These are phyloP conservation scores for Schrankia costaestrigalis DNA, from an alignment of 2,888 invertebrate species.

Conservation along the genomic window DNA sequence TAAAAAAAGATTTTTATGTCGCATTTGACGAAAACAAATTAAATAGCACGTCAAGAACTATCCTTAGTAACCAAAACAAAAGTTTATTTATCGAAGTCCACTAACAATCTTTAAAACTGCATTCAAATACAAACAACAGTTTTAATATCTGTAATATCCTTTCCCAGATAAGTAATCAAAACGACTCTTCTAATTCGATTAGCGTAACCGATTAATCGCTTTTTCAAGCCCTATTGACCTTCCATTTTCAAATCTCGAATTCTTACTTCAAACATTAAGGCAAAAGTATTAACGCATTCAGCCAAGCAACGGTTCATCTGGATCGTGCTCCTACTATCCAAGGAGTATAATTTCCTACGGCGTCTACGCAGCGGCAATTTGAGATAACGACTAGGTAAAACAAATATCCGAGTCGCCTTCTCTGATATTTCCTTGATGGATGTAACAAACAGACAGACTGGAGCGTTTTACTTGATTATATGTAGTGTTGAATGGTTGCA, in stretches of 20 bases:
- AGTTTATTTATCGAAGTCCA: no score
- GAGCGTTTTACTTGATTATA: no score
- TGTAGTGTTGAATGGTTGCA: no score
- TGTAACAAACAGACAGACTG: no score
- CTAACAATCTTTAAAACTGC: no score
- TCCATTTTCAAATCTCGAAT: conserved; percentile 14
- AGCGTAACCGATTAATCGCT: conserved; percentile 20
- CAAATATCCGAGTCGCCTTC: conserved; percentile 24
- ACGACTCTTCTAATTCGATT: conserved; percentile 31
- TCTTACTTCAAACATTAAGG: conserved; percentile 11
- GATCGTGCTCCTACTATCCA: conserved; percentile 6
- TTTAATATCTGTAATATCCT: no score
- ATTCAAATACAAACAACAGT: no score
- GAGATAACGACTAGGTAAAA: conserved; percentile 18
- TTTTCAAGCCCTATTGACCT: conserved; percentile 20
- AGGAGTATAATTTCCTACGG: conserved; percentile 19
- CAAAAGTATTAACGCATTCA: background rate
- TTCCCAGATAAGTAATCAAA: no score
- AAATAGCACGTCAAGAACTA: no score
- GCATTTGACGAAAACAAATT: no score
- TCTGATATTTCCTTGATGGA: conserved; percentile 22
- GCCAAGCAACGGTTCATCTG: conserved; percentile 10
- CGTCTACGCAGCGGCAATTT: conserved; percentile 15
- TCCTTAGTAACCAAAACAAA: no score
- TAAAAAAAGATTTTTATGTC: no score